A percentile compares a stretch with the other conserved stretches of the same genome.
Conservation (phyloP, 2,888 invertebrate species). For the Leptogaster cylindrica region DNA sequence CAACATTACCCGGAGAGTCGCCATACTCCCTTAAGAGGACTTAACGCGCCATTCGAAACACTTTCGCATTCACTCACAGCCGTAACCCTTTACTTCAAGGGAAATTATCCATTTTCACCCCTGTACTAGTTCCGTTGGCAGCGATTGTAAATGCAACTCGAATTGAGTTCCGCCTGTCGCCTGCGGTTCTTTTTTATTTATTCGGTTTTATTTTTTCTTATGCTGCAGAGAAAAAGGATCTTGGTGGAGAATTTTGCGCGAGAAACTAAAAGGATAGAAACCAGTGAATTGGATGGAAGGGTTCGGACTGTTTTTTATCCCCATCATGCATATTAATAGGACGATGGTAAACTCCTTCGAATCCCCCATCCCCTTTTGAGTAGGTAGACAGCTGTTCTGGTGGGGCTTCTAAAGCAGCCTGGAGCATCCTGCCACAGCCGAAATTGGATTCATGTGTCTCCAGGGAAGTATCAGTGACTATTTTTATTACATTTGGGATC, state of each 20-base stretch:
- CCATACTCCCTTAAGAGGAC: no score
- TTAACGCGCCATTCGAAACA: no score
- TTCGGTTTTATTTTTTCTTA: no score
- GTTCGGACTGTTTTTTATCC: not conserved
- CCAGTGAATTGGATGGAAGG: not conserved
- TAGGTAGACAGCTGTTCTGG: no score
- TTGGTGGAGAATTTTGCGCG: not conserved
- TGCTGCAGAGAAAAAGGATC: not conserved
- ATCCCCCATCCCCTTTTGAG: no score
- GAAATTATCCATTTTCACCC: not conserved
- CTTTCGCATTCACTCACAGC: not conserved
- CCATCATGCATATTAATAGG: constrained; percentile 4
- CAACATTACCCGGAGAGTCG: no score
- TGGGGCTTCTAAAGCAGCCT: no score
- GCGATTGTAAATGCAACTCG: constrained; percentile 12
- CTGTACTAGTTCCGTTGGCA: not conserved
- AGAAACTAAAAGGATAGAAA: not conserved
- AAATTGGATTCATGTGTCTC: constrained; percentile 22
- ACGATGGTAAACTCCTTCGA: not conserved
- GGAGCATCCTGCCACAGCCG: no score
- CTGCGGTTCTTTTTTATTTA: constrained; percentile 10
- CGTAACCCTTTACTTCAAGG: not conserved
- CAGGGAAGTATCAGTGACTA: constrained; percentile 27
- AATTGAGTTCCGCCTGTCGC: constrained; percentile 20
- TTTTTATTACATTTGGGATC: constrained; percentile 29